These are phyloP conservation scores for Saguinus imperator DNA, from an alignment of 2,113 vertebrate genomes.

Conservation along the genomic window DNA sequence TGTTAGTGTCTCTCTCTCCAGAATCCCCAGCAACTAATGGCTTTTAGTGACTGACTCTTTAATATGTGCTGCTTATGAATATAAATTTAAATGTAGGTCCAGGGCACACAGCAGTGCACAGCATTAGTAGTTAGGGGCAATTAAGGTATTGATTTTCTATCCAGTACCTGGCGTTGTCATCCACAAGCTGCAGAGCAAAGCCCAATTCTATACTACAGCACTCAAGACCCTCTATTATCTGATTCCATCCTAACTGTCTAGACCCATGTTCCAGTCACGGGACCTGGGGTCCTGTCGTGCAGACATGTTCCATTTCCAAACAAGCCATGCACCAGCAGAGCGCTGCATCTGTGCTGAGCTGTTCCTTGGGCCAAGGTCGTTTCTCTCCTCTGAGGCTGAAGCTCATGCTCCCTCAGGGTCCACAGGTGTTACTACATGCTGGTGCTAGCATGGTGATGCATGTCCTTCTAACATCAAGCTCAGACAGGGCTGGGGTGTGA, in stretches of 20 bases:
- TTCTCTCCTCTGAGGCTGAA: background rate
- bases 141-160: background rate
- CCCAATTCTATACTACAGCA: no score
- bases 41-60: background rate
- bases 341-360: background rate
- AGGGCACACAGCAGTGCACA: no score
- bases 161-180: background rate
- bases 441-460: fast-evolving
- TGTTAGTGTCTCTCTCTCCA: background rate
- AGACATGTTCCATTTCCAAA: background rate
- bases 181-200: background rate
- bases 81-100: background rate
- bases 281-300: background rate
- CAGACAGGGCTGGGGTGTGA: background rate
- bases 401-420: no score
- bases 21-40: background rate
- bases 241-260: no score
- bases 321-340: background rate
- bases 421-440: background rate
- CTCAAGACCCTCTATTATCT: background rate
- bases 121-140: background rate
- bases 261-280: no score
- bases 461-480: background rate
- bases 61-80: background rate
- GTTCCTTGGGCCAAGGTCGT: background rate